Evolutionary conservation across 53 echinoderm and acorn worm species (phyloP), one percentile per base, ranked within the genome.

Genomic region (Paracentrotus lividus): DNA sequence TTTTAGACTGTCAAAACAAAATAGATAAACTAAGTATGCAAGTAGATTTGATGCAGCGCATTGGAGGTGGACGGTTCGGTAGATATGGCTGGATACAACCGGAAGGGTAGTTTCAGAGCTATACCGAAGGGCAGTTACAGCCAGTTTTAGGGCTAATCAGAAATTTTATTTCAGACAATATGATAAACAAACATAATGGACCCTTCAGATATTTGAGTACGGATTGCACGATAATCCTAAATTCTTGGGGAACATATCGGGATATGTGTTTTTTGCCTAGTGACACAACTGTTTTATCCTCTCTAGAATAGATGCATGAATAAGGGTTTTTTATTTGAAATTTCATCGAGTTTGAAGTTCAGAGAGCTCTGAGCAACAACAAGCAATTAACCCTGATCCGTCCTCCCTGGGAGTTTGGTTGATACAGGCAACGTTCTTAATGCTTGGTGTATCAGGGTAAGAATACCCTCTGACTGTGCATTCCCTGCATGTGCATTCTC

Each of bases 301-400:
- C 18, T n/a, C 81, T 81, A 24, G 24, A 81, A 24, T 81, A 81
- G 47, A 47, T 81, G 81, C 44, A 81, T 81, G 81, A 81, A 24
- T 81, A 81, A 45, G 81, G 81, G 81, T 47, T 81, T 81, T 81
- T 13, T 10, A n/a, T 81, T 81, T 24, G 13, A 47, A 47, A n/a
- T 81, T 72, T 45, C 26, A 47, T 81, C 26, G 9, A 44, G 26
- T n/a, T 47, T 81, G 81, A 81, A 81, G 26, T 23, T 47, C 10
- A 3, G n/a, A 45, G 44, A 81, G 47, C 45, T 81, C 47, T 81
- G 47, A 81, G 45, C n/a, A n/a, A n/a, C n/a, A n/a, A n/a, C n/a
- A n/a, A n/a, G n/a, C 47, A 81, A 81, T 81, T 81, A 81, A 26
- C 27, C 1, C 44, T 47, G 81, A 81, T 81, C 81, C 2, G 9